Percentiles rank a stretch among this genome's conserved stretches.
These are phyloP conservation scores for Enteromius radiatus DNA, from an alignment of 2,797 vertebrate species.

Conservation along the genomic window DNA sequence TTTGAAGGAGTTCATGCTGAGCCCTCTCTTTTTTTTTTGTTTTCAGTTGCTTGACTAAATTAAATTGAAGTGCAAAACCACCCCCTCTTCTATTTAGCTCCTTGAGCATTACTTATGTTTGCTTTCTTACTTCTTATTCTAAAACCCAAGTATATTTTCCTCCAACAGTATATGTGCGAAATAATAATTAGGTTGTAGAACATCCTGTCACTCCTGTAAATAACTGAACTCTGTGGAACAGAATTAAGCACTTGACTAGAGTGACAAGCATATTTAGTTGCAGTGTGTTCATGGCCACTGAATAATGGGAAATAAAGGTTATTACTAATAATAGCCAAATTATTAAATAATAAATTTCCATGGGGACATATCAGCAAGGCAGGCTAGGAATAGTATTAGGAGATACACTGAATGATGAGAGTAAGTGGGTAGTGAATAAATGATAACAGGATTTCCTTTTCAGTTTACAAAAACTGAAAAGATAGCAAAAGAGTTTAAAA, in stretches of 20 bases:
- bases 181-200: conserved; percentile 5
- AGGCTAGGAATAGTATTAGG: not conserved
- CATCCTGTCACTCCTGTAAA: not conserved
- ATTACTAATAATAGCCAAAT: not conserved
- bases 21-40: not conserved
- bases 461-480: not conserved
- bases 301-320: conserved; percentile 5
- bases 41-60: not conserved
- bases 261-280: conserved; percentile 6
- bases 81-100: not conserved
- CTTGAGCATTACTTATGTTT: not conserved
- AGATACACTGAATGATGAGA: not conserved
- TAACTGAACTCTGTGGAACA: not conserved
- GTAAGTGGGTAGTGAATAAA: not conserved
- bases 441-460: not conserved
- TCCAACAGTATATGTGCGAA: not conserved
- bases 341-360: not conserved
- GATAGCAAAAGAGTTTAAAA: not conserved
- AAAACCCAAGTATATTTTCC: not conserved
- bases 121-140: not conserved
- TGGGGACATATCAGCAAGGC: not conserved
- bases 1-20: not conserved
- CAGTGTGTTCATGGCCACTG: not conserved
- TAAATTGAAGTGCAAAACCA: not conserved
- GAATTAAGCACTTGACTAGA: not conserved